Conservation (phyloP, 2,888 invertebrate genomes). For the Pristionchus arcanus region DNA sequence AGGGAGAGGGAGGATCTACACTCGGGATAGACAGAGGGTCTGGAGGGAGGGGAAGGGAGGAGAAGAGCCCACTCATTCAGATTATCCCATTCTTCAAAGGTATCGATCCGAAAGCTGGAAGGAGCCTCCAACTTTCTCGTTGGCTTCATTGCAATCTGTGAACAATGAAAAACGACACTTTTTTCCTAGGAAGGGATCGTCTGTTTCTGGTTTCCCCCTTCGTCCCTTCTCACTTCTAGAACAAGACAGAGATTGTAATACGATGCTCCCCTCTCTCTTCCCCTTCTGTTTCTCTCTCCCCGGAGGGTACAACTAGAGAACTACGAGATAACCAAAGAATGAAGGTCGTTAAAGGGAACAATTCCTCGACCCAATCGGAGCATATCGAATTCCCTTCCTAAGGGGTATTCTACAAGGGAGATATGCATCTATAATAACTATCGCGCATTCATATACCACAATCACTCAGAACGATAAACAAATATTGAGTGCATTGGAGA, state of each 20-base stretch:
- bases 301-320: conserved; percentile 4
- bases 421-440: not conserved
- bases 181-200: not conserved
- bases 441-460: not conserved
- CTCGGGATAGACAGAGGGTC: conserved; percentile 5
- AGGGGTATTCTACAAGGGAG: not conserved
- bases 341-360: not conserved
- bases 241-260: conserved; percentile 45
- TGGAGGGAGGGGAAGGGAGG: not conserved
- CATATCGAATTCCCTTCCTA: not conserved
- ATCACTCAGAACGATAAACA: not conserved
- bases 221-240: not conserved
- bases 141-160: not conserved
- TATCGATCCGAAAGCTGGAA: not conserved
- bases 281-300: not conserved
- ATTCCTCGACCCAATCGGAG: not conserved
- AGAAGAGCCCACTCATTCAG: not conserved
- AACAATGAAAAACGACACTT: not conserved
- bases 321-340: not conserved
- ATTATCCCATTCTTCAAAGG: not conserved
- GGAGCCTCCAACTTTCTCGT: no score
- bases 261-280: not conserved
- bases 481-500: not conserved
- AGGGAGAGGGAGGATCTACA: conserved; percentile 10
- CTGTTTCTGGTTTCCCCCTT: not conserved